Evolutionary conservation across 2,888 invertebrate species (phyloP).

Genomic region (Drosophila mulleri): DNA sequence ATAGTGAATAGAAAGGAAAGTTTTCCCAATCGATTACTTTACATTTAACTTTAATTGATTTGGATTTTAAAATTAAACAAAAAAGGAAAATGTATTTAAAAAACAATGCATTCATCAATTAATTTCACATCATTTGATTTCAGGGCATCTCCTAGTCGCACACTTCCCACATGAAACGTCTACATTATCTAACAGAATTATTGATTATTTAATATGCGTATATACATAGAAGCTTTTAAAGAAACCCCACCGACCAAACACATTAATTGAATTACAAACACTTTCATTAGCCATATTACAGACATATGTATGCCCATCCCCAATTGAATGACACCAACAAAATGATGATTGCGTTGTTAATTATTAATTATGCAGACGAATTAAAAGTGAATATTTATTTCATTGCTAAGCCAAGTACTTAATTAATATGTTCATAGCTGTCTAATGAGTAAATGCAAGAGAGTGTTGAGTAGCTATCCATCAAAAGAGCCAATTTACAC

Average conservation of each 20-base stretch:
- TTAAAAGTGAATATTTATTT: constrained; percentile 15
- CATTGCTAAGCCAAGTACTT: constrained; percentile 51
- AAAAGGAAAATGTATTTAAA: no score
- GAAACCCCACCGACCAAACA: no score
- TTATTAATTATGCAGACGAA: constrained; percentile 37
- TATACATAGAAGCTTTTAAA: neutral
- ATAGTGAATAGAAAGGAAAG: no score
- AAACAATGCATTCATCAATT: no score
- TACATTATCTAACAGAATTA: neutral
- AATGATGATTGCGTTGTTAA: neutral
- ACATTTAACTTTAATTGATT: no score
- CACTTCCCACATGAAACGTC: neutral
- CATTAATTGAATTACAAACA: neutral
- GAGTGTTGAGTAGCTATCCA: constrained; percentile 70
- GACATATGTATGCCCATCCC: accelerated
- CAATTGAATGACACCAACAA: neutral
- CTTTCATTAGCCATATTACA: constrained; percentile 2
- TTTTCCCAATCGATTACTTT: no score
- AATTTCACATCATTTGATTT: no score
- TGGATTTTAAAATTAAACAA: no score
- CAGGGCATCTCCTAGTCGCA: no score
- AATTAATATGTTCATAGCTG: constrained; percentile 81
- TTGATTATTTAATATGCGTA: neutral
- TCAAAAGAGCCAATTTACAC: constrained; percentile 33
- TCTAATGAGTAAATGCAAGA: constrained; percentile 74